These are phyloP conservation scores for Listrodromus nycthemerus DNA, from an alignment of 2,888 invertebrate genomes.

Conservation along the genomic window DNA sequence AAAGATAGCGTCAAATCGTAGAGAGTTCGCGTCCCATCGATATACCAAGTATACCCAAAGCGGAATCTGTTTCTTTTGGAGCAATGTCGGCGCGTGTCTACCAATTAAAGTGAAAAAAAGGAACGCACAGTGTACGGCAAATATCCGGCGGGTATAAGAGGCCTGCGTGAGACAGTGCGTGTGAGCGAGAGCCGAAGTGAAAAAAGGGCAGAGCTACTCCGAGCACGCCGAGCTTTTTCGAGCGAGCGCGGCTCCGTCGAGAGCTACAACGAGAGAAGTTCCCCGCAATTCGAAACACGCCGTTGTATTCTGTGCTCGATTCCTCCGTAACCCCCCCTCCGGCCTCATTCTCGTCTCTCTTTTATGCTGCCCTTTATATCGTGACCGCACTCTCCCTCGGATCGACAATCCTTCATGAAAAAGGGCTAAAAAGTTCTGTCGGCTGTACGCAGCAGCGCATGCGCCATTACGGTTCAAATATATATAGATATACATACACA, in stretches of 20 bases:
- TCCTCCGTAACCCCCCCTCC: background rate
- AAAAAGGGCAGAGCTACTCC: conserved; percentile 46
- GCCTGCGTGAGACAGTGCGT: conserved; percentile 40
- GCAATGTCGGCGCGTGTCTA: conserved; percentile 62
- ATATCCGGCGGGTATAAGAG: conserved; percentile 25
- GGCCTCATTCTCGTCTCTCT: conserved; percentile 20
- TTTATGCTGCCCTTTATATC: conserved; percentile 32
- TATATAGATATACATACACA: conserved; percentile 10
- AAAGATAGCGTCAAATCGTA: conserved; percentile 61
- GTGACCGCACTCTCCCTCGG: conserved; percentile 30
- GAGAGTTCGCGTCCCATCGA: conserved; percentile 30
- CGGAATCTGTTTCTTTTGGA: conserved; percentile 65
- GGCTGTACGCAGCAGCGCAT: conserved; percentile 24
- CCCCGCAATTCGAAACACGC: conserved; percentile 65
- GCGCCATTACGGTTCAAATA: conserved; percentile 55
- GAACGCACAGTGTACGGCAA: conserved; percentile 23
- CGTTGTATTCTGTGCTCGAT: conserved; percentile 37
- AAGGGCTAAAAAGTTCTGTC: conserved; percentile 17
- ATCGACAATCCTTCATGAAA: conserved; percentile 48
- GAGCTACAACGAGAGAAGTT: conserved; percentile 37
- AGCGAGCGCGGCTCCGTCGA: conserved; percentile 41
- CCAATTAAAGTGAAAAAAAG: conserved; percentile 65
- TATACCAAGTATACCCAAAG: conserved; percentile 42
- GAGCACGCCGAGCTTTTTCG: conserved; percentile 63
- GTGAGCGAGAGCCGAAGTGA: conserved; percentile 28